Conservation (phyloP, 2,888 invertebrate genomes). For the Thymelicus acteon region DNA sequence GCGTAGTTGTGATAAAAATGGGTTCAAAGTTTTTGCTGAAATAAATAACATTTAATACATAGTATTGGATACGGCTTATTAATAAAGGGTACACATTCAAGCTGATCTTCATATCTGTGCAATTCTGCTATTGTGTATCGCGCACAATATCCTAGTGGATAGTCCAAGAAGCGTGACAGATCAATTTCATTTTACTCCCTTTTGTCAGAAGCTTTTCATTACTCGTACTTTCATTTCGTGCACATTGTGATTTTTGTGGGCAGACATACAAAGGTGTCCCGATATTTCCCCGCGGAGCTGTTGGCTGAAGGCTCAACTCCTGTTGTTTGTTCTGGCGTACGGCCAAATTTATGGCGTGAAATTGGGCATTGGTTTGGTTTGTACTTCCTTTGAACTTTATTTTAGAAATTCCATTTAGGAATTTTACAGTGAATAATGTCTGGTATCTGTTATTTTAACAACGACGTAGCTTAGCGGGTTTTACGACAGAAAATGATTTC, state of each 20-base stretch:
- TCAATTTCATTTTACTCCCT: constrained; percentile 14
- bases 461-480: no score
- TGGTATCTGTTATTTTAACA: constrained; percentile 1
- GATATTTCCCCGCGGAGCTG: constrained; percentile 37
- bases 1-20: no score
- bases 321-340: constrained; percentile 34
- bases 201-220: constrained; percentile 9
- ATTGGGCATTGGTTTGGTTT: constrained; percentile 34
- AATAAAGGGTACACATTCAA: no score
- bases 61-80: no score
- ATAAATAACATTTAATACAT: no score
- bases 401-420: constrained; percentile 21
- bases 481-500: no score
- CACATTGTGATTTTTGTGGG: constrained; percentile 25
- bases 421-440: background rate
- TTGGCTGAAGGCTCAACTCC: constrained; percentile 27
- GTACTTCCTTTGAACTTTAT: constrained; percentile 23
- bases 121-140: background rate
- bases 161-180: background rate
- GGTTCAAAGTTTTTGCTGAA: no score
- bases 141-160: background rate
- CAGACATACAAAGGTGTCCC: constrained; percentile 30
- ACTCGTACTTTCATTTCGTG: constrained; percentile 18
- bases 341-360: constrained; percentile 37
- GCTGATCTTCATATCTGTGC: background rate